phyloP scores from a whole-genome alignment of 2,797 vertebrate species.

The Menidia menidia region DNA sequence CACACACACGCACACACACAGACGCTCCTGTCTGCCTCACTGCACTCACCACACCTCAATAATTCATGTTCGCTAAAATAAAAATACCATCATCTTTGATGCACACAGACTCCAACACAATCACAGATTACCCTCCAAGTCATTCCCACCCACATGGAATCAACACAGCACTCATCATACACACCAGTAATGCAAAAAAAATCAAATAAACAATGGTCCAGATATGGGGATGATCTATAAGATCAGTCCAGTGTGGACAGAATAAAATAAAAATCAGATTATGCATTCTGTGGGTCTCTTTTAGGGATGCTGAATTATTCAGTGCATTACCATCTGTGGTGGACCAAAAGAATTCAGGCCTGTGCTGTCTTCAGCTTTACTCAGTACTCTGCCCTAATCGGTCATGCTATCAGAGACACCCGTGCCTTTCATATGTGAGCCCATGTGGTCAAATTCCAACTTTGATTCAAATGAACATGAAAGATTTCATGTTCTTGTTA shows the following conservation, averaged over 20 bases:
- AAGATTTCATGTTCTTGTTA: slow-evolving; percentile 4
- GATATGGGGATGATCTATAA: slow-evolving; percentile 15
- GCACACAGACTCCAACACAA: slow-evolving; percentile 56
- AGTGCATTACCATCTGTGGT: slow-evolving; percentile 61
- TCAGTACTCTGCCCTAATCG: slow-evolving; percentile 29
- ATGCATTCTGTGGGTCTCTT: slow-evolving; percentile 46
- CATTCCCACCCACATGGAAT: slow-evolving; percentile 21
- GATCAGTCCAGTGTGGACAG: slow-evolving; percentile 18
- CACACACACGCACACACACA: slow-evolving; percentile 36
- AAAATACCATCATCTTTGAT: slow-evolving; percentile 79
- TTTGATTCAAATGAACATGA: neutral
- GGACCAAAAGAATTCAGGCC: slow-evolving; percentile 55
- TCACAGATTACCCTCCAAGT: slow-evolving; percentile 47
- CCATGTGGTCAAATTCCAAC: slow-evolving; percentile 15
- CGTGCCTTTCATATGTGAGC: slow-evolving; percentile 16
- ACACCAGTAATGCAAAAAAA: neutral
- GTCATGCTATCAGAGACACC: slow-evolving; percentile 30
- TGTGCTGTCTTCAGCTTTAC: slow-evolving; percentile 44
- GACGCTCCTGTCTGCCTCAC: slow-evolving; percentile 57
- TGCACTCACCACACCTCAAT: slow-evolving; percentile 82
- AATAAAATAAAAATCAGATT: slow-evolving; percentile 23
- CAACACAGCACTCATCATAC: slow-evolving; percentile 11
- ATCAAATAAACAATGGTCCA: slow-evolving; percentile 11
- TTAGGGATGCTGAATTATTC: slow-evolving; percentile 67
- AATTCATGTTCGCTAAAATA: slow-evolving; percentile 83